Base-by-base conservation (phyloP, 2,113 vertebrate species). In the Corythornis madagascariensis region DNA sequence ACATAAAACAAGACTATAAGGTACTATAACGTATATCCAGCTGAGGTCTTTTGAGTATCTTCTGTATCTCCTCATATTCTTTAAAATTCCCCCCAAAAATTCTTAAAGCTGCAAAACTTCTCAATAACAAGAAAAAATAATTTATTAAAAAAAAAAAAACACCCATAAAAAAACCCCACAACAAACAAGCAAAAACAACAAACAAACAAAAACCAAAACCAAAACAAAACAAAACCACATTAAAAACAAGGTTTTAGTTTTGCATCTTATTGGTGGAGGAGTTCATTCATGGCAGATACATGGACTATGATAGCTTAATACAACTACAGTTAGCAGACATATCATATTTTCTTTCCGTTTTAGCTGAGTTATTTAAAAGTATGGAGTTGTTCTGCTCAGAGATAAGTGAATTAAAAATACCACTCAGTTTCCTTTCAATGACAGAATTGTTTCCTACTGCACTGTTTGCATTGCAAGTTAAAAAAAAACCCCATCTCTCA, bases 121-220 rank as follows among this genome's bases (percentile, higher is more conserved):
- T 89, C 71, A 92, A 60, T 90, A 10, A 6, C 74, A 75, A 94
- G 88, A 92, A 86, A 64, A 86, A 63, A 92, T 60, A 67, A n/a
- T 70, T 7, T 45, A 24, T 71, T 28, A 83, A 75, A 31, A 31
- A 8, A 31, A n/a, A 56, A 56, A 29, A 56, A 31, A 31, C 8
- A 31, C 55, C 11, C 38, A 38, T 9, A 38, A 10, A 38, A 9
- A 38, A 38, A 38, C 38, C 38, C 38, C 38, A 56, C 38, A 26
- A 59, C 28, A 53, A 53, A 53, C 26, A 56, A 56, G 12, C 29
- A 56, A 38, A 26, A 71, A 56, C 38, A 26, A 59, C 16, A 53
- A 53, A 53, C 26, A 56, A 56, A 19, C 16, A n/a, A 19, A 18
- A n/a, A 55, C n/a, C 45, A 40, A 6, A n/a, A 48, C 11, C 11